These are phyloP conservation scores for Elaeidobius kamerunicus DNA, from an alignment of 2,888 invertebrate genomes.

Conservation along the genomic window DNA sequence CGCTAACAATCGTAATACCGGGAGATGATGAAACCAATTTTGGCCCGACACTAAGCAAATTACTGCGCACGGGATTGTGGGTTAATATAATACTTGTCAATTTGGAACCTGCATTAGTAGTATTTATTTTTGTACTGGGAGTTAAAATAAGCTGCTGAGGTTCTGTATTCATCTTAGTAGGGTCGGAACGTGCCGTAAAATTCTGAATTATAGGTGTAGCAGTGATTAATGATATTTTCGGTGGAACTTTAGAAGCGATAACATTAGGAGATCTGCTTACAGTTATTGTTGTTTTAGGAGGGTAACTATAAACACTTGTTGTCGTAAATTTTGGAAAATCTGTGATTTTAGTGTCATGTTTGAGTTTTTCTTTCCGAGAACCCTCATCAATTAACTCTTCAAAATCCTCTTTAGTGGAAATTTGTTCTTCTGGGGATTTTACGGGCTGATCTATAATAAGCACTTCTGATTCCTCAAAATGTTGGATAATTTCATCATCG, in stretches of 20 bases:
- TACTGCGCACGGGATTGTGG: slow-evolving; percentile 41
- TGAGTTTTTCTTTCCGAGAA: slow-evolving; percentile 54
- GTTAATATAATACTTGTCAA: slow-evolving; percentile 44
- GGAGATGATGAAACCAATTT: slow-evolving; percentile 45
- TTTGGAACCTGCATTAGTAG: slow-evolving; percentile 35
- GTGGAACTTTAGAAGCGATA: slow-evolving; percentile 33
- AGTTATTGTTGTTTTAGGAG: slow-evolving; percentile 33
- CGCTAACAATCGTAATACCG: slow-evolving; percentile 47
- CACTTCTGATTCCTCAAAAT: slow-evolving; percentile 57
- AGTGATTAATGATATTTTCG: slow-evolving; percentile 40
- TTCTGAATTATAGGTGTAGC: slow-evolving; percentile 36
- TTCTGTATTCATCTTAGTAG: slow-evolving; percentile 34
- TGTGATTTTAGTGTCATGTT: slow-evolving; percentile 44
- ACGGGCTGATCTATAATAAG: slow-evolving; percentile 60
- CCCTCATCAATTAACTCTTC: slow-evolving; percentile 64
- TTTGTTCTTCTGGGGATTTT: slow-evolving; percentile 62
- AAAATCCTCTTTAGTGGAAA: slow-evolving; percentile 64
- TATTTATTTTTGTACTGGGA: slow-evolving; percentile 43
- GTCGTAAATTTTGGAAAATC: slow-evolving; percentile 47
- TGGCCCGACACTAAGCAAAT: slow-evolving; percentile 42
- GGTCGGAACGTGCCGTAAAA: slow-evolving; percentile 28
- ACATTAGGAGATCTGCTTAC: slow-evolving; percentile 29
- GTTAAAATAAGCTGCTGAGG: slow-evolving; percentile 40
- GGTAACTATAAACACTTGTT: slow-evolving; percentile 38
- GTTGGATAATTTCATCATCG: slow-evolving; percentile 51